Evolutionary conservation across 2,888 invertebrate genomes (phyloP).

Genomic region (Drosophila tripunctata): DNA sequence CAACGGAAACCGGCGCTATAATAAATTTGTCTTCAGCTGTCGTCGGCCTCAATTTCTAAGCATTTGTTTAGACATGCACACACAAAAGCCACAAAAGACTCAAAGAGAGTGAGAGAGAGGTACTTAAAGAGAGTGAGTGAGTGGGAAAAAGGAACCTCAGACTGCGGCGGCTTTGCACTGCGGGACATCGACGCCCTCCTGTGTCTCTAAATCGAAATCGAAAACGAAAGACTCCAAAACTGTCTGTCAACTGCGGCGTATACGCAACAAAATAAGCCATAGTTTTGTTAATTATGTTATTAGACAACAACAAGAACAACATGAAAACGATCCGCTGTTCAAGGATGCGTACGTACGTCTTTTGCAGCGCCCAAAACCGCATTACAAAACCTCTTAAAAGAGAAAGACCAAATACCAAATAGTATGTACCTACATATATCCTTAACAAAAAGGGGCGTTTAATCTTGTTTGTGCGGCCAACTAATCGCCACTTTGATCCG

Average conservation of each 20-base stretch:
- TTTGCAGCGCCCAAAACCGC: constrained; percentile 26
- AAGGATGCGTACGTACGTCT: constrained; percentile 59
- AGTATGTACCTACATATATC: background rate
- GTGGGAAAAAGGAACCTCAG: background rate
- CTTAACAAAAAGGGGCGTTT: constrained; percentile 48
- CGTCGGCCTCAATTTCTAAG: constrained; percentile 71
- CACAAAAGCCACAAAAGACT: constrained; percentile 12
- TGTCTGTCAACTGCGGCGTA: constrained; percentile 54
- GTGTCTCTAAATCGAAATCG: background rate
- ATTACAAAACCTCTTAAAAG: background rate
- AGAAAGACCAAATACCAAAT: background rate
- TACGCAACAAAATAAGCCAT: constrained; percentile 43
- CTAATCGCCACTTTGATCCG: constrained; percentile 59
- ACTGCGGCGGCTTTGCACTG: constrained; percentile 48
- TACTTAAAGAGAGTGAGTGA: background rate
- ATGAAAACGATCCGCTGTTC: constrained; percentile 21
- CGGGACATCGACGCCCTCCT: constrained; percentile 40
- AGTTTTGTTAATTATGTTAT: constrained; percentile 65
- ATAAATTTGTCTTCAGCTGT: constrained; percentile 74
- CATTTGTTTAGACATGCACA: constrained; percentile 73
- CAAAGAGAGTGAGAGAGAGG: background rate
- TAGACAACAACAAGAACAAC: constrained; percentile 39
- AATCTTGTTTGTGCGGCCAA: constrained; percentile 62
- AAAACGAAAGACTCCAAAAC: constrained; percentile 14
- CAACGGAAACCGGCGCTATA: constrained; percentile 60